Evolutionary conservation across 2,888 invertebrate species (phyloP).

Genomic region (Penaeus monodon): DNA sequence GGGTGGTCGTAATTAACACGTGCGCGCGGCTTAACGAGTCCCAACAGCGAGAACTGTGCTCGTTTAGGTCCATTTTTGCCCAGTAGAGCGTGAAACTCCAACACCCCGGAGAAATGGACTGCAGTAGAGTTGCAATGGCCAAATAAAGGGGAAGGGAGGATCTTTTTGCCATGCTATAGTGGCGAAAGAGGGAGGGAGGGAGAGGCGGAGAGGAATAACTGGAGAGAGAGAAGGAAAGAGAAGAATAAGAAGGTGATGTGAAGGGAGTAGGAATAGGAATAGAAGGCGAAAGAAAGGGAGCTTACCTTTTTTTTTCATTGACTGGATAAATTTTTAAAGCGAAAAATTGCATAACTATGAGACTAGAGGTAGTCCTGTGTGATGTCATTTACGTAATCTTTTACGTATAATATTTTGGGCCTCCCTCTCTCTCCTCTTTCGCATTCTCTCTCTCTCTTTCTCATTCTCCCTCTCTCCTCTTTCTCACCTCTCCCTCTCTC

Average conservation of each 20-base stretch:
- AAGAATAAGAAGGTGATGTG: not conserved
- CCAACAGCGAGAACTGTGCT: slow-evolving; percentile 61
- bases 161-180: not conserved
- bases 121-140: slow-evolving; percentile 6
- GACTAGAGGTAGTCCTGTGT: too few species aligned
- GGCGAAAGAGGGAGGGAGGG: not conserved
- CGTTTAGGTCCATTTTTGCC: slow-evolving; percentile 60
- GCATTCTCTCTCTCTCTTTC: too few species aligned
- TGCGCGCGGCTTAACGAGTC: slow-evolving; percentile 60
- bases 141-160: slow-evolving; percentile 13
- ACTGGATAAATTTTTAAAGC: too few species aligned
- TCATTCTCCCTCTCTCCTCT: too few species aligned
- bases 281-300: not conserved
- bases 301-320: too few species aligned
- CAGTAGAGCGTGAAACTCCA: slow-evolving; percentile 46
- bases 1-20: slow-evolving; percentile 60
- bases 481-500: too few species aligned
- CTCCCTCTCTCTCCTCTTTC: too few species aligned
- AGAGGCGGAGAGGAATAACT: not conserved
- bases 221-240: slow-evolving; percentile 7
- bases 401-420: too few species aligned
- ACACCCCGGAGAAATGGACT: slow-evolving; percentile 28
- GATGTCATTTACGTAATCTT: too few species aligned
- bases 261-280: not conserved
- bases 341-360: too few species aligned